These are phyloP conservation scores for Junonia oenone DNA, from an alignment of 2,888 invertebrate species.

Conservation along the genomic window DNA sequence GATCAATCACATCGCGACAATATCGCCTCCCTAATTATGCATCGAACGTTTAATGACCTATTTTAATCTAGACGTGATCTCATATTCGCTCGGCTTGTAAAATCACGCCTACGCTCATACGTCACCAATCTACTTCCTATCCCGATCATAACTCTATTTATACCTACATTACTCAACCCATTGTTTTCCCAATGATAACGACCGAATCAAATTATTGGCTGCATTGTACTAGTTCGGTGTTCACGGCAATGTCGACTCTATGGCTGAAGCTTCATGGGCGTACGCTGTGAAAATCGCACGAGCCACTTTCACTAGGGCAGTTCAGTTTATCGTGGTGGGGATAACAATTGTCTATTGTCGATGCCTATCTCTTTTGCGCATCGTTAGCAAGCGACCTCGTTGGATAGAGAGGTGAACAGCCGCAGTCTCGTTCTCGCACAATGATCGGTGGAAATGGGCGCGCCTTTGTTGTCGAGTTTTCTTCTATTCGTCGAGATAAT, in stretches of 20 bases:
- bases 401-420: conserved; percentile 42
- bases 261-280: conserved; percentile 8
- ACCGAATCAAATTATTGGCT: conserved; percentile 74
- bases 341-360: conserved; percentile 78
- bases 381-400: conserved; percentile 53
- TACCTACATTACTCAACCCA: conserved; percentile 49
- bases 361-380: conserved; percentile 71
- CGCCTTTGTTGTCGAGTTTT: conserved; percentile 61
- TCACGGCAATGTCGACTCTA: conserved; percentile 41
- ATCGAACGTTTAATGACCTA: conserved; percentile 12
- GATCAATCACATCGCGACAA: conserved; percentile 4
- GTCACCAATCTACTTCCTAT: conserved; percentile 47
- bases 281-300: conserved; percentile 42
- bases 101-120: conserved; percentile 41
- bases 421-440: conserved; percentile 51
- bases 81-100: conserved; percentile 14
- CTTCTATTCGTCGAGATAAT: conserved; percentile 55
- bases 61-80: conserved; percentile 19
- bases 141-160: conserved; percentile 43
- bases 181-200: conserved; percentile 73
- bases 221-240: conserved; percentile 31
- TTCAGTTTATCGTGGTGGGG: conserved; percentile 52
- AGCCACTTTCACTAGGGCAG: conserved; percentile 50
- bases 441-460: conserved; percentile 53
- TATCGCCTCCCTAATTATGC: conserved; percentile 4